Conservation (phyloP, 2,888 invertebrate genomes). For the Nipponacmea schrenckii region DNA sequence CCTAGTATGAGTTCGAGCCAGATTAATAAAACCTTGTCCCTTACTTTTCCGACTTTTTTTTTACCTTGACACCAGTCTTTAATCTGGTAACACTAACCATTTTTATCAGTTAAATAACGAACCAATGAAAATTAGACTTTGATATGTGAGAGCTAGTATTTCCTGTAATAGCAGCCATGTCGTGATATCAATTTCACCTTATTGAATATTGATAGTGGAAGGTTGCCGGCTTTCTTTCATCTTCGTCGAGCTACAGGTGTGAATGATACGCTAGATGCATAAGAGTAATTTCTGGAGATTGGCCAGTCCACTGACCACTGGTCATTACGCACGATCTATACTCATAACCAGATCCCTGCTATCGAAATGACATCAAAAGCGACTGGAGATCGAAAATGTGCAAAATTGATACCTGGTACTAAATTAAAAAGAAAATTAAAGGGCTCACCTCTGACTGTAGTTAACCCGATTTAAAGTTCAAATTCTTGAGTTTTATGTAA, state of each 20-base stretch:
- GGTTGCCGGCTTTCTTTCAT: neutral
- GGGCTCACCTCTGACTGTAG: neutral
- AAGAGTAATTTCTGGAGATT: neutral
- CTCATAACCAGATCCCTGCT: conserved; percentile 4
- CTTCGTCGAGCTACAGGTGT: neutral
- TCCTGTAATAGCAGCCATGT: neutral
- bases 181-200: neutral
- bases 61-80: neutral
- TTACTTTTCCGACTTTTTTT: neutral
- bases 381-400: neutral
- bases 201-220: neutral
- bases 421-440: neutral
- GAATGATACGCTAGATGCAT: conserved; percentile 7
- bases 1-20: no score
- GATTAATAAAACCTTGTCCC: no score
- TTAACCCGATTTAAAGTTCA: conserved; percentile 9
- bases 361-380: neutral
- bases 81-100: conserved; percentile 1
- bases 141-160: neutral
- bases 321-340: neutral
- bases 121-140: neutral
- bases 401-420: conserved; percentile 4
- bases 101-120: conserved; percentile 2
- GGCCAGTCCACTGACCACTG: neutral
- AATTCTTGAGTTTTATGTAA: neutral